These are phyloP conservation scores for Phymastichus coffea DNA, from an alignment of 1,140 invertebrate species.

Conservation along the genomic window DNA sequence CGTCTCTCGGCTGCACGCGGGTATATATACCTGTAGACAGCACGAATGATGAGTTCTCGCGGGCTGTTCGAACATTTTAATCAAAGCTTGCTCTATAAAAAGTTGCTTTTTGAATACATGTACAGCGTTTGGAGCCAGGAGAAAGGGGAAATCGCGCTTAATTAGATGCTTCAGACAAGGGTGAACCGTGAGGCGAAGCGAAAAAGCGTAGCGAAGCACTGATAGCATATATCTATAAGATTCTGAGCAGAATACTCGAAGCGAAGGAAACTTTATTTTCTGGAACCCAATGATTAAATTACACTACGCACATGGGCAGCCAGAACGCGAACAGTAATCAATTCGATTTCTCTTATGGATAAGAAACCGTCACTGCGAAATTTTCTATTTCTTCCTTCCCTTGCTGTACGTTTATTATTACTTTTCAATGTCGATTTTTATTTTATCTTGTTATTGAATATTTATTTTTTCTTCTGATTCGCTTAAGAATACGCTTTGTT, in stretches of 20 bases:
- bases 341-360: constrained; percentile 14
- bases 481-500: too few species aligned
- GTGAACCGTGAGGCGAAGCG: background rate
- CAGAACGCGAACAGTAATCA: constrained; percentile 1
- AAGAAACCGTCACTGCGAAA: background rate
- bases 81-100: background rate
- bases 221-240: background rate
- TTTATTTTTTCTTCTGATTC: background rate
- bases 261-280: constrained; percentile 10
- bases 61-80: constrained; percentile 5
- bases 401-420: background rate
- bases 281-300: constrained; percentile 16
- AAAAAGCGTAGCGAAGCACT: background rate
- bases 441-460: too few species aligned
- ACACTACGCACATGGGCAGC: background rate
- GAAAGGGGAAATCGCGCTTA: background rate
- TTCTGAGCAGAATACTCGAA: background rate
- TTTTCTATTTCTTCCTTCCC: background rate
- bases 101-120: background rate
- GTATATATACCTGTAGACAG: background rate
- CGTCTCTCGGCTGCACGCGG: background rate
- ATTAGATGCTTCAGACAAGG: background rate
- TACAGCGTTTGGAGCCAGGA: background rate
- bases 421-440: background rate
- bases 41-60: background rate